Conservation (phyloP, 2,113 vertebrate genomes). For the Periophthalmus modestus region DNA sequence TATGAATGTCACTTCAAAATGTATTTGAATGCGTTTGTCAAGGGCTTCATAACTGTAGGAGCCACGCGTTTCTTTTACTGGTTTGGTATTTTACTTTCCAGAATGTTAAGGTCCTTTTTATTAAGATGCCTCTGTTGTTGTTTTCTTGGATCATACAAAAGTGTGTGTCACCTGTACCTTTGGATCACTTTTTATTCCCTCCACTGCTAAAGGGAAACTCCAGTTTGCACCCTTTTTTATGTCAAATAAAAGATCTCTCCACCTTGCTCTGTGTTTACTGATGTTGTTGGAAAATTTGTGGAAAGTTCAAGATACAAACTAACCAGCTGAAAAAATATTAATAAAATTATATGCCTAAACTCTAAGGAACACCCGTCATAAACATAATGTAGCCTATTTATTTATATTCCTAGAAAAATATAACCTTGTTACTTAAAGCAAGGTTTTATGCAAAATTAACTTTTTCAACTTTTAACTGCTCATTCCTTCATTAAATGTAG, state of each 20-base stretch:
- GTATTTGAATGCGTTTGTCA: slow-evolving; percentile 84
- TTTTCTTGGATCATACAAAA: slow-evolving; percentile 78
- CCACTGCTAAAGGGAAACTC: slow-evolving; percentile 80
- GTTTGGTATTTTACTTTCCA: slow-evolving; percentile 75
- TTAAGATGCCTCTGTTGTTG: slow-evolving; percentile 72
- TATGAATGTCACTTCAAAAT: slow-evolving; percentile 87
- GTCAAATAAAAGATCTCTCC: slow-evolving; percentile 89
- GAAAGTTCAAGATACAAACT: too few relatives aligned
- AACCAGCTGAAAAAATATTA: too few relatives aligned
- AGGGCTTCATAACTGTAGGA: slow-evolving; percentile 81
- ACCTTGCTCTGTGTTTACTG: slow-evolving; percentile 45
- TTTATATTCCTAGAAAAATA: too few relatives aligned
- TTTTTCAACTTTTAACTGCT: too few relatives aligned
- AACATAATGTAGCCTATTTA: too few relatives aligned
- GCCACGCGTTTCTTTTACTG: slow-evolving; percentile 71
- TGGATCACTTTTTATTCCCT: slow-evolving; percentile 82
- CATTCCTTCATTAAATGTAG: too few relatives aligned
- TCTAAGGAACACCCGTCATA: too few relatives aligned
- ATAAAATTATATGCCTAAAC: too few relatives aligned
- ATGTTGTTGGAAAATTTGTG: not conserved
- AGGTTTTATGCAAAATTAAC: too few relatives aligned
- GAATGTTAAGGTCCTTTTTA: slow-evolving; percentile 79
- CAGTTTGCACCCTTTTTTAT: slow-evolving; percentile 92
- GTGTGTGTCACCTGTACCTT: slow-evolving; percentile 79
- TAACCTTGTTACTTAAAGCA: too few relatives aligned